Evolutionary conservation across 2,797 vertebrate genomes (phyloP), one percentile per base, ranked within the genome.

Genomic region (Sternarchorhynchus goeldii): DNA sequence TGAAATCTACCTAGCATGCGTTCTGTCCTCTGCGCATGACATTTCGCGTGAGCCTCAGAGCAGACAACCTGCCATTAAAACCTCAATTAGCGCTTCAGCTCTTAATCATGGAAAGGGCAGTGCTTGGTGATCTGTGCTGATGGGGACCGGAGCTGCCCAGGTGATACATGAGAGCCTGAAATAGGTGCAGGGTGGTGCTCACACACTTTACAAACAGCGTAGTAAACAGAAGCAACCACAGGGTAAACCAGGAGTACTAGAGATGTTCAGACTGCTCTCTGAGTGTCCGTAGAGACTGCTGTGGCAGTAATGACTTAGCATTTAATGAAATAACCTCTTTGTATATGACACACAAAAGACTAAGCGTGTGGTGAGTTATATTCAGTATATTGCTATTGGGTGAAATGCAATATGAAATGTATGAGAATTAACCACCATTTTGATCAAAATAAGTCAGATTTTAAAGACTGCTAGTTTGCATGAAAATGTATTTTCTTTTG

Each of bases 31-130:
- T 57, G 53, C 32, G 25, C 75, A 72, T 87, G 85, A 87, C 84
- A 84, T 89, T 85, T 85, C 75, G 78, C 80, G 71, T 45, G 53
- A 80, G 73, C 72, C 81, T 39, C 72, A 50, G 63, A 85, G 81
- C 73, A 72, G 58, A 62, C 77, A 84, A 78, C 82, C 82, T 82
- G 80, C 87, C 87, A 90, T 91, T 91, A 91, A 85, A 84, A 81
- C 81, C 74, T 82, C 86, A 87, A 89, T 89, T 85, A 86, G 76
- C 80, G 75, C 66, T 64, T 58, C 10, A 78, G 81, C 41, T 18
- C 76, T 80, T 85, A 83, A 87, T 89, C 75, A 82, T 79, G 76
- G 81, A 76, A 85, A 87, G 20, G 81, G 83, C 25, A n/a, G 67
- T 82, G 79, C 75, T 83, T 64, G 71, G 77, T 87, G 85, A 87